Base-by-base conservation (phyloP, 2,113 vertebrate genomes). In the Synodontis membranacea region DNA sequence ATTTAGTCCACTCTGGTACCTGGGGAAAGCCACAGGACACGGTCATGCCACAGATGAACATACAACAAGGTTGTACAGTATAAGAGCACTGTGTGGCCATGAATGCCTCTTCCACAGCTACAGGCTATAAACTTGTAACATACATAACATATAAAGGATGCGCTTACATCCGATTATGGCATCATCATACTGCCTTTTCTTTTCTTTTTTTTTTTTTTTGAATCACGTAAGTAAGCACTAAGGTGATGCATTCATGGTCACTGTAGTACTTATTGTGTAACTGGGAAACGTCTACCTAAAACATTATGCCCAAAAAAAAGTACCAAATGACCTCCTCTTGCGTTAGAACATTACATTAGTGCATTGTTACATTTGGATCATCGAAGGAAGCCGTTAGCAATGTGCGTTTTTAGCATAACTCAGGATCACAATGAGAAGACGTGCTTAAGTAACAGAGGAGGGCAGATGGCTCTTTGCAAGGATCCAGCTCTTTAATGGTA, bases 1-100 rank as follows among this genome's bases (percentile, higher is more conserved):
- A 98, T 88, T 99, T 99, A 91, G 97, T 99, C 98, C 98, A 99
- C 72, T 99, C 98, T 0, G 98, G 98, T 91, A 99, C 97, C 98
- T 99, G 94, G 0, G 88, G 28, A 82, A 84, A 28, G 78, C 80
- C 54, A 84, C 74, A 66, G 28, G 37, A 39, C 46, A 86, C 6
- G 14, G 21, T 84, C 54, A 88, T 44, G 31, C 44, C 42, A 1
- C 10, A 44, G 25, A 83, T 52, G n/a, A n/a, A n/a, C n/a, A 68
- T 19, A 75, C 31, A 28, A 72, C 79, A 84, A 88, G 90, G 89
- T 91, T 79, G 78, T 91, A 85, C 88, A 72, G 81, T 85, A 85
- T 91, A 91, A 72, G 48, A 23, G 88, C 83, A 89, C 28, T 91
- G 92, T 91, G 12, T 90, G 93, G 92, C 92, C 93, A 94, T 94